Percentiles rank a stretch among this genome's conserved stretches.
These are phyloP conservation scores for Calidris pygmaea DNA, from an alignment of 2,113 vertebrate species.

Conservation along the genomic window DNA sequence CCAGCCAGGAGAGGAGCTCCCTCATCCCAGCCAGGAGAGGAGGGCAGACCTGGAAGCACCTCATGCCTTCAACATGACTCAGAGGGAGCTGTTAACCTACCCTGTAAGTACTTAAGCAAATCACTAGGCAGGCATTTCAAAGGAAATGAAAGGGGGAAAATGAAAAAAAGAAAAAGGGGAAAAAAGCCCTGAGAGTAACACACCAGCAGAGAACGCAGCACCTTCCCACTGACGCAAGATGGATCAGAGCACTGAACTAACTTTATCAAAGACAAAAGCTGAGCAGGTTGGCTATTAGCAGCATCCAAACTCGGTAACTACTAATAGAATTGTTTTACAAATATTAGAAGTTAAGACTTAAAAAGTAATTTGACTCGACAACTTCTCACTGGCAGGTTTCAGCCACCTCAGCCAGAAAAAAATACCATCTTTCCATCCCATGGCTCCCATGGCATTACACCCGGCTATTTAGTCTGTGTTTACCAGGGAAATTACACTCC, in stretches of 20 bases:
- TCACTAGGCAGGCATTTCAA: neutral
- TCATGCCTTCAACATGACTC: slow-evolving; percentile 39
- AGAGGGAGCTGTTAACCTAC: neutral
- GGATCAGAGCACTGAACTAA: neutral
- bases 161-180: too few species aligned
- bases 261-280: neutral
- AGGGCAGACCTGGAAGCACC: slow-evolving; percentile 1
- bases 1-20: neutral
- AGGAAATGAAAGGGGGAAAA: neutral
- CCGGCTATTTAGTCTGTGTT: neutral
- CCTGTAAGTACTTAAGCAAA: neutral
- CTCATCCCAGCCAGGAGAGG: neutral
- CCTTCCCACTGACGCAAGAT: neutral
- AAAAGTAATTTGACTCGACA: neutral
- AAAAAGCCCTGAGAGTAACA: neutral
- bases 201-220: neutral
- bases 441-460: neutral
- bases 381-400: neutral
- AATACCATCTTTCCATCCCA: neutral
- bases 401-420: neutral
- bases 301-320: neutral
- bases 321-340: neutral
- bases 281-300: neutral
- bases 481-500: neutral
- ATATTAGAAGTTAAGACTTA: neutral